Percentiles rank a stretch among this genome's conserved stretches.
Conservation (phyloP, 1,140 invertebrate genomes). For the Xylocopa sonorina region DNA sequence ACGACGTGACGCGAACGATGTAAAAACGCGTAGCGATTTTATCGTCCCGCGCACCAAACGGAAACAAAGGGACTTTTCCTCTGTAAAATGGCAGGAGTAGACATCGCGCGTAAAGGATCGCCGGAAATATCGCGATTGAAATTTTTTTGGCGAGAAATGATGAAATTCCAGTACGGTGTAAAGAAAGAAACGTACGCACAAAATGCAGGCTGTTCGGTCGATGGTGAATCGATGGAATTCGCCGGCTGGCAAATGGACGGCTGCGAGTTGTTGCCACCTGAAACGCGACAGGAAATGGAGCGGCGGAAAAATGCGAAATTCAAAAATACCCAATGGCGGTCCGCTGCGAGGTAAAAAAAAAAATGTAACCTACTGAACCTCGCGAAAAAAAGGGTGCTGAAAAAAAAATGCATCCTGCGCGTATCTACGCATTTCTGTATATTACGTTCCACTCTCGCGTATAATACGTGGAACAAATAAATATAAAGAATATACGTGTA, state of each 20-base stretch:
- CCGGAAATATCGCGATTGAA: background rate
- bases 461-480: too few species aligned
- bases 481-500: too few species aligned
- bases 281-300: slow-evolving; percentile 8
- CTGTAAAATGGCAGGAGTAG: background rate
- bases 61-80: too few species aligned
- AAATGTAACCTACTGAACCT: background rate
- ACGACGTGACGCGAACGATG: too few species aligned
- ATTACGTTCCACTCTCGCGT: too few species aligned
- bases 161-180: background rate
- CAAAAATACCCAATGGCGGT: slow-evolving; percentile 39
- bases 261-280: background rate
- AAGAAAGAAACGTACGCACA: too few species aligned
- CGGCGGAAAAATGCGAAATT: slow-evolving; percentile 41
- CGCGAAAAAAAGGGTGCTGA: background rate
- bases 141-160: background rate
- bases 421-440: too few species aligned
- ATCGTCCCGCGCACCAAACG: too few species aligned
- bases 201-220: background rate
- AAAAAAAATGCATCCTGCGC: background rate
- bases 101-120: background rate
- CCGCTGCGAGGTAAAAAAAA: too few species aligned
- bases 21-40: too few species aligned
- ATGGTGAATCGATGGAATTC: background rate
- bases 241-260: background rate